Percentiles rank a stretch among this genome's conserved stretches.
These are phyloP conservation scores for Phylloscopus collybita DNA, from an alignment of 2,797 vertebrate genomes.

Conservation along the genomic window DNA sequence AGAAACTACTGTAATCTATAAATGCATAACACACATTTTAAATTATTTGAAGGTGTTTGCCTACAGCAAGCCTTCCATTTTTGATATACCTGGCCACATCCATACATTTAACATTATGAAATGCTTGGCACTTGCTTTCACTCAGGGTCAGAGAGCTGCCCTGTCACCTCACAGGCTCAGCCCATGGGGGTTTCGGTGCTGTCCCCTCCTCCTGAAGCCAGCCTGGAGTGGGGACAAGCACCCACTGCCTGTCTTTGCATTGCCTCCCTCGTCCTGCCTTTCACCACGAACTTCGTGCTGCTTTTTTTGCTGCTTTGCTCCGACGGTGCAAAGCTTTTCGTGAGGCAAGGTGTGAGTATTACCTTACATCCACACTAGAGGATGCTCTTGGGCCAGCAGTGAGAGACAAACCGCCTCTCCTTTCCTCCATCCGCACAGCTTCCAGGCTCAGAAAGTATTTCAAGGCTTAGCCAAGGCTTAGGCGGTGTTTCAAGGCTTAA, in stretches of 20 bases:
- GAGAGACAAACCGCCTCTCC: neutral
- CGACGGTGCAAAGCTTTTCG: fast-evolving
- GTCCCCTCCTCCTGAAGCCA: neutral
- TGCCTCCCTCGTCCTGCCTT: neutral
- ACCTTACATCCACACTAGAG: constrained; percentile 57
- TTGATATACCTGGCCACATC: neutral
- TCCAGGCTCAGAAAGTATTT: neutral
- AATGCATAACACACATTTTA: neutral
- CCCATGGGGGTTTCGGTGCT: neutral
- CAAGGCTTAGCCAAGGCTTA: neutral
- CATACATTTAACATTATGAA: neutral
- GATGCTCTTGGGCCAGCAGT: constrained; percentile 62
- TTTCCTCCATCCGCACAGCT: neutral
- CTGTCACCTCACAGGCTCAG: neutral
- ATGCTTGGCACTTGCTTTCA: neutral
- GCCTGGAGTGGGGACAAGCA: neutral
- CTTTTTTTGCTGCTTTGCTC: neutral
- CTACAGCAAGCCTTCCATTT: neutral
- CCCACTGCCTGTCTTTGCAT: neutral
- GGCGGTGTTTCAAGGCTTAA: neutral
- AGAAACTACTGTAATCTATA: neutral
- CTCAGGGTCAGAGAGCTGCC: neutral
- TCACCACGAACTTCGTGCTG: neutral
- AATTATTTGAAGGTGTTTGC: neutral
- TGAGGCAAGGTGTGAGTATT: neutral